Percentiles rank a stretch among this genome's conserved stretches.
Evolutionary conservation across 2,888 invertebrate genomes (phyloP).

Genomic region (Hyalella azteca): DNA sequence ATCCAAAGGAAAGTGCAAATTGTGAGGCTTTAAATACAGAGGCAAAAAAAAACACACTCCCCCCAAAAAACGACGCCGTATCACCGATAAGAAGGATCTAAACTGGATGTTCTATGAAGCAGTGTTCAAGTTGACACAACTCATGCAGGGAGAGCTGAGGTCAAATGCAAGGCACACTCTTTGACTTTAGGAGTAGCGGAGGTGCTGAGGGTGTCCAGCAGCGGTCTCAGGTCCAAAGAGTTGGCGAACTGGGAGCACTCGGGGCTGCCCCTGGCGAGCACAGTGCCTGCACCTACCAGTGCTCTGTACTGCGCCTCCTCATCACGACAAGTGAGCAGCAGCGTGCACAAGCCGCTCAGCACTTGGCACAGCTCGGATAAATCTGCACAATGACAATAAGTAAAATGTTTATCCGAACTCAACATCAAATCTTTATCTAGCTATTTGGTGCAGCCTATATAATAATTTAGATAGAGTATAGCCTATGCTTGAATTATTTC

Average conservation of each 20-base stretch:
- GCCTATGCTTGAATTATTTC: too few relatives aligned
- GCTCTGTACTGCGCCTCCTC: conserved; percentile 78
- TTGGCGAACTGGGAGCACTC: conserved; percentile 13
- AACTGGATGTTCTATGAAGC: too few relatives aligned
- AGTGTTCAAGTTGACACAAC: too few relatives aligned
- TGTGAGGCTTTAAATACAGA: too few relatives aligned
- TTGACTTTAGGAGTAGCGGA: conserved; percentile 1
- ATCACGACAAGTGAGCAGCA: conserved; percentile 69
- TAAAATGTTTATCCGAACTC: too few relatives aligned
- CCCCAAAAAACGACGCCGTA: too few relatives aligned
- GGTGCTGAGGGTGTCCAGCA: neutral
- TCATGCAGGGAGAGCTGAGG: neutral
- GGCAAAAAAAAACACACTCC: too few relatives aligned
- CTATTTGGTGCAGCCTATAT: too few relatives aligned
- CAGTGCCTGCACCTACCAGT: conserved; percentile 78
- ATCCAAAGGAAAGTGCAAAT: too few relatives aligned
- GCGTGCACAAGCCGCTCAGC: conserved; percentile 68
- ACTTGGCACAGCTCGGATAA: conserved; percentile 63
- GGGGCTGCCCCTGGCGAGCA: conserved; percentile 64
- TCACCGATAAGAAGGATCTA: too few relatives aligned
- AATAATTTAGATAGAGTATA: too few relatives aligned
- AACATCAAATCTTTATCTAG: too few relatives aligned
- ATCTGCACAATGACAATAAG: conserved; percentile 43
- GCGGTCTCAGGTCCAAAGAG: neutral
- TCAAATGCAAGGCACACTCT: neutral